Conservation (phyloP, 2,797 vertebrate species). For the Periophthalmus magnuspinnatus region DNA sequence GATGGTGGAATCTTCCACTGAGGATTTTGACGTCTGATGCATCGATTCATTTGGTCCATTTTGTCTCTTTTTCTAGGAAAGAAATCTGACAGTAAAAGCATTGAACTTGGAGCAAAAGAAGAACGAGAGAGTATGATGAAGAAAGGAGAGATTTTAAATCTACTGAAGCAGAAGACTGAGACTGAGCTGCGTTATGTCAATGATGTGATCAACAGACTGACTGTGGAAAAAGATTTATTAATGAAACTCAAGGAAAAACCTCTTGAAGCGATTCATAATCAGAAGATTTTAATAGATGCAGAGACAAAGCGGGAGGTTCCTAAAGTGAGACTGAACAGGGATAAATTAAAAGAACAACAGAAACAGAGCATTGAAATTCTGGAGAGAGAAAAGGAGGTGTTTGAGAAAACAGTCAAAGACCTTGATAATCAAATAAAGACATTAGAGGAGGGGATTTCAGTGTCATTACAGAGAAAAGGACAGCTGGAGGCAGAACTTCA, state of each 20-base stretch:
- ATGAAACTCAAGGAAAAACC: neutral
- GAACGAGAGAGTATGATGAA: neutral
- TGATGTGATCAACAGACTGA: neutral
- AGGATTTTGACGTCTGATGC: neutral
- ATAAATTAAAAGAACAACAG: too few species aligned
- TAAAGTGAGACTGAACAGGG: too few species aligned
- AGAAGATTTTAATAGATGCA: neutral
- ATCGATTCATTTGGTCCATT: neutral
- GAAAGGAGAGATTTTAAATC: neutral
- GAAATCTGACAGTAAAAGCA: neutral
- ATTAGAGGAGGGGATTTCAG: neutral
- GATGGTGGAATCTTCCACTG: neutral
- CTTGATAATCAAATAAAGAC: neutral
- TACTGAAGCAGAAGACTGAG: neutral
- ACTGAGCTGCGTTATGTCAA: neutral
- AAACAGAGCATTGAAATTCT: neutral
- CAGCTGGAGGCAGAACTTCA: neutral
- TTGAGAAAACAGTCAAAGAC: neutral
- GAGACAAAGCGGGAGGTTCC: neutral
- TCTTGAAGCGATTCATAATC: neutral
- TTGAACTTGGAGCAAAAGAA: neutral
- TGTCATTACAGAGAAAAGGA: neutral
- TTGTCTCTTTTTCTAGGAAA: neutral
- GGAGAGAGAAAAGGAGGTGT: too few species aligned
- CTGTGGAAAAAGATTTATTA: neutral